These are phyloP conservation scores for Aproaerema taeniolella DNA, from an alignment of 2,888 invertebrate species.

Conservation along the genomic window DNA sequence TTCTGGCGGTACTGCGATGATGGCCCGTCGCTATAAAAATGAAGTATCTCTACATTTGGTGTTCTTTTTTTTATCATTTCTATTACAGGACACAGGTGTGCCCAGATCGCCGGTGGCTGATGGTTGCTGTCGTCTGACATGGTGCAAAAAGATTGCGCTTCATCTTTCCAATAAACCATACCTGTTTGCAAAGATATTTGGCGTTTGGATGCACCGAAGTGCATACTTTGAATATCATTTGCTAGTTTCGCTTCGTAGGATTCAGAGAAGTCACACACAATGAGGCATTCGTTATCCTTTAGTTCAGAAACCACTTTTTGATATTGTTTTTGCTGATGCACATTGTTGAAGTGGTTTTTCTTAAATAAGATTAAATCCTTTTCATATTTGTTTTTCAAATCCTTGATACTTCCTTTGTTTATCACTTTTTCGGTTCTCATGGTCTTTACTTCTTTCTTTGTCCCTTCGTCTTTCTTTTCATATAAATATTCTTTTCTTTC, in stretches of 20 bases:
- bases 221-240: slow-evolving; percentile 16
- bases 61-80: slow-evolving; percentile 11
- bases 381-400: slow-evolving; percentile 6
- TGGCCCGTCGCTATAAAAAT: slow-evolving; percentile 10
- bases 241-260: slow-evolving; percentile 9
- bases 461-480: slow-evolving; percentile 13
- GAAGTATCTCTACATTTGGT: slow-evolving; percentile 8
- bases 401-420: slow-evolving; percentile 9
- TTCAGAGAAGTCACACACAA: slow-evolving; percentile 17
- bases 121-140: slow-evolving; percentile 13
- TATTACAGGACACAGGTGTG: slow-evolving; percentile 15
- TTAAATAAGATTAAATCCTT: not conserved
- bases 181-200: slow-evolving; percentile 16
- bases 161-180: slow-evolving; percentile 13
- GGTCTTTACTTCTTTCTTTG: slow-evolving; percentile 9
- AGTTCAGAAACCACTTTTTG: not conserved
- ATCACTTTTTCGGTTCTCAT: slow-evolving; percentile 5
- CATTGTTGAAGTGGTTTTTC: not conserved
- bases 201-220: slow-evolving; percentile 16
- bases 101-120: slow-evolving; percentile 12
- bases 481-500: slow-evolving; percentile 8
- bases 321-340: not conserved
- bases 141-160: slow-evolving; percentile 14
- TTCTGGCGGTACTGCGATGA: slow-evolving; percentile 15
- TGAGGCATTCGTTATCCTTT: not conserved